Conservation (phyloP, 2,797 vertebrate species). For the Coregonus ussuriensis region DNA sequence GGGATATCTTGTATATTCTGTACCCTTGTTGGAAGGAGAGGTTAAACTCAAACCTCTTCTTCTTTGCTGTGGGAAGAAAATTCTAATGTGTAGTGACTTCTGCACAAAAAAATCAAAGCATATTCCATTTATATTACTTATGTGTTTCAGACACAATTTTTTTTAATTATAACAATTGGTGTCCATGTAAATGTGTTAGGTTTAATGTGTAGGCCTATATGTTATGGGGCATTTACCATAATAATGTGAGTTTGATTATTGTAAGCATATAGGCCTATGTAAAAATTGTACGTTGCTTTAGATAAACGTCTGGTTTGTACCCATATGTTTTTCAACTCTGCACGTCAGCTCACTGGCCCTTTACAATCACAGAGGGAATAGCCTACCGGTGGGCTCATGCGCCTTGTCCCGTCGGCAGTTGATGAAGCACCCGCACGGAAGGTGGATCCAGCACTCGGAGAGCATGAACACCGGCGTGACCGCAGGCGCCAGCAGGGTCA, state of each 20-base stretch:
- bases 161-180: no score
- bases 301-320: no score
- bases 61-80: slow-evolving; percentile 73
- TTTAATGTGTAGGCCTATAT: no score
- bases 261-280: no score
- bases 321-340: no score
- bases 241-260: no score
- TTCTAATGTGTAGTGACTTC: not conserved
- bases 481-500: slow-evolving; percentile 86
- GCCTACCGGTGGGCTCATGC: slow-evolving; percentile 71
- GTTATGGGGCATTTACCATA: no score
- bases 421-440: slow-evolving; percentile 97
- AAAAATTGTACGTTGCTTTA: not conserved
- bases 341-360: no score
- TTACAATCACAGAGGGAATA: not conserved
- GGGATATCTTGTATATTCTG: slow-evolving; percentile 87
- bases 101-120: no score
- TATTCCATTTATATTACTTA: no score
- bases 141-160: no score
- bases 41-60: slow-evolving; percentile 86
- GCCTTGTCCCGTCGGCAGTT: slow-evolving; percentile 80
- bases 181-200: no score
- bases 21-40: slow-evolving; percentile 91
- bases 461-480: slow-evolving; percentile 90
- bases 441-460: slow-evolving; percentile 91